phyloP scores from a whole-genome alignment of 2,113 vertebrate genomes.

The Diadophis punctatus region DNA sequence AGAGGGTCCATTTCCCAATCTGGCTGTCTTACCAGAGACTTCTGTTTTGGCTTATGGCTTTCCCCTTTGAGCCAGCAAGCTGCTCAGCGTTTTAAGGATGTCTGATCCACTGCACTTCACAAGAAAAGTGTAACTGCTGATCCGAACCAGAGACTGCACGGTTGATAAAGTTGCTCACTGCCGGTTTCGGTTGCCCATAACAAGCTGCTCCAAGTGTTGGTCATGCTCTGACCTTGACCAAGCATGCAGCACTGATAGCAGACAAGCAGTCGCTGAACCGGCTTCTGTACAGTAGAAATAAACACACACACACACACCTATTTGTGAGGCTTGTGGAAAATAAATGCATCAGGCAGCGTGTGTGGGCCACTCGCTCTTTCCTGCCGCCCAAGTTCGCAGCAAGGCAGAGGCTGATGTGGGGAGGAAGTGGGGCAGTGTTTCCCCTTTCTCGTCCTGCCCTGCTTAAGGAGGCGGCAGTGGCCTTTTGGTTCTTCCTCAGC shows the following conservation, averaged over 20 bases:
- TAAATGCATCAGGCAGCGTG: not conserved
- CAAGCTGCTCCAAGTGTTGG: constrained; percentile 8
- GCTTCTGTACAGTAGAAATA: too few species aligned
- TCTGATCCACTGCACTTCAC: constrained; percentile 9
- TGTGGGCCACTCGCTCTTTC: not conserved
- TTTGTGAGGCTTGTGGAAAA: not conserved
- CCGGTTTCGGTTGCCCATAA: constrained; percentile 45
- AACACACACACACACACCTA: not conserved
- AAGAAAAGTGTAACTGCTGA: constrained; percentile 17
- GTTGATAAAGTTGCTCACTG: constrained; percentile 25
- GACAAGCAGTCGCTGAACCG: not conserved
- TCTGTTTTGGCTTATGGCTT: not conserved
- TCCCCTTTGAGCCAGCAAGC: not conserved
- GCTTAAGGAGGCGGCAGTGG: not conserved
- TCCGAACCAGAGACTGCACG: constrained; percentile 33
- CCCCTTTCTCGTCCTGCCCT: not conserved
- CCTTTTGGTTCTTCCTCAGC: rapidly evolving
- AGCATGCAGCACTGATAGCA: not conserved
- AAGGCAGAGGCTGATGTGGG: not conserved
- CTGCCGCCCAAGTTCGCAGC: not conserved
- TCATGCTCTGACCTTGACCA: constrained; percentile 34
- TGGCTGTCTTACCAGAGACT: not conserved
- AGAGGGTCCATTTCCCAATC: not conserved
- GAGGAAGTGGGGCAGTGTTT: not conserved
- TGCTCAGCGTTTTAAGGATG: not conserved